Evolutionary conservation across 2,113 vertebrate species (phyloP).

Genomic region (Melanerpes aurifrons): DNA sequence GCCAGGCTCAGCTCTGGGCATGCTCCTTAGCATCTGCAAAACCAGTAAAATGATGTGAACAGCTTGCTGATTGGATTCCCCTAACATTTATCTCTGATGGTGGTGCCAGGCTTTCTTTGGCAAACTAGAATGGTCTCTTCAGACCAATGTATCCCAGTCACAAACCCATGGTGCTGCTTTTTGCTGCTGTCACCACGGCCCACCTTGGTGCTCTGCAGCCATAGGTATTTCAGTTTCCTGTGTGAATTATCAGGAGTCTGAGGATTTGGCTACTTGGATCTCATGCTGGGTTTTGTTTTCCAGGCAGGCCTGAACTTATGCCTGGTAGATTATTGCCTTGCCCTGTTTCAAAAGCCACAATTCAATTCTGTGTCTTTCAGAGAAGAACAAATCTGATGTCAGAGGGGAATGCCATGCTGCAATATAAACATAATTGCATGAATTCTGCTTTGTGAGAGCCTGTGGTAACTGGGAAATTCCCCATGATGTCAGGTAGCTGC

Average conservation of each 20-base stretch:
- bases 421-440: not conserved
- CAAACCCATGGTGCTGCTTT: not conserved
- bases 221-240: not conserved
- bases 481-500: not conserved
- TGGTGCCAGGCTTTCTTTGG: not conserved
- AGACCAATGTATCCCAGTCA: not conserved
- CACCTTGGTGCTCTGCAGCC: not conserved
- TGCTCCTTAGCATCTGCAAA: not conserved
- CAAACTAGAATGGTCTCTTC: not conserved
- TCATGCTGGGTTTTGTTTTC: not conserved
- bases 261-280: not conserved
- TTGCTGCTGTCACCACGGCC: not conserved
- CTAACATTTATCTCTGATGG: not conserved
- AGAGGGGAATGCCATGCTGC: not conserved
- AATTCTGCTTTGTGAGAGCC: not conserved
- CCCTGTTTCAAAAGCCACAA: not conserved
- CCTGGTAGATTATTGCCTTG: not conserved
- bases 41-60: not conserved
- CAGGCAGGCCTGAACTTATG: not conserved
- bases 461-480: fast-evolving
- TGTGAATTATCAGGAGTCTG: not conserved
- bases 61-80: not conserved
- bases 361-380: not conserved
- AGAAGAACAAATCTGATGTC: not conserved
- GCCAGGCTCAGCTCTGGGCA: not conserved